Evolutionary conservation across 2,113 vertebrate species (phyloP), one percentile per base, ranked within the genome.

Genomic region (Ondatra zibethicus): DNA sequence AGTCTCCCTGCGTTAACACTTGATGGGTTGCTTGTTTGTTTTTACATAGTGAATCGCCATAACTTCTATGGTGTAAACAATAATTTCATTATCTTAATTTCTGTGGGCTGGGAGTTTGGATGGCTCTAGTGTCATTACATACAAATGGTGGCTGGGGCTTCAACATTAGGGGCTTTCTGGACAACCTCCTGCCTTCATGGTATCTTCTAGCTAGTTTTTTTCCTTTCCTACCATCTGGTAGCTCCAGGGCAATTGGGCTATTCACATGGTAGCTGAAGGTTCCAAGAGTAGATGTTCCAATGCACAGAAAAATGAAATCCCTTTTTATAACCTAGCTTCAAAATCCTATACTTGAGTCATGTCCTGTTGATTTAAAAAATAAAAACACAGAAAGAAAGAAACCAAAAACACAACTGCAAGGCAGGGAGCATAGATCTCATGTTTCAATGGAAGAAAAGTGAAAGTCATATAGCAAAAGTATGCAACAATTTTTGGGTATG

Each of bases 261-360:
- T 58, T 95, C 50, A 86, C 14, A 10, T 17, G 31, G 58, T 68
- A 58, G 52, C 0, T 66, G 27, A 81, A 96, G 47, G 17, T 68
- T 95, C 77, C 33, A 7, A 36, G 52, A 42, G 21, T n/a, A 66
- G 70, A 17, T 73, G 72, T 88, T 72, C 36, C 16, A 66, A 14
- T 66, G 58, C 47, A 68, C n/a, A 81, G 39, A 81, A 85, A 86
- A 76, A 5, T 2, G 17, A 16, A 58, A 80, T 76, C 5, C 1
- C 21, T 87, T 89, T 90, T 75, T 70, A 94, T 65, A 84, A 94
- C 31, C 78, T 66, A 80, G 47, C 19, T 16, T 92, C 88, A 80
- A 81, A 73, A 73, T 65, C 31, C 55, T 27, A 70, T 58, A 61
- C 63, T 61, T 81, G 25, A 19, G 2, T n/a, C 63, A 80, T 70